Evolutionary conservation across 2,113 vertebrate species (phyloP), one percentile per base, ranked within the genome.

Genomic region (Datnioides undecimradiatus): DNA sequence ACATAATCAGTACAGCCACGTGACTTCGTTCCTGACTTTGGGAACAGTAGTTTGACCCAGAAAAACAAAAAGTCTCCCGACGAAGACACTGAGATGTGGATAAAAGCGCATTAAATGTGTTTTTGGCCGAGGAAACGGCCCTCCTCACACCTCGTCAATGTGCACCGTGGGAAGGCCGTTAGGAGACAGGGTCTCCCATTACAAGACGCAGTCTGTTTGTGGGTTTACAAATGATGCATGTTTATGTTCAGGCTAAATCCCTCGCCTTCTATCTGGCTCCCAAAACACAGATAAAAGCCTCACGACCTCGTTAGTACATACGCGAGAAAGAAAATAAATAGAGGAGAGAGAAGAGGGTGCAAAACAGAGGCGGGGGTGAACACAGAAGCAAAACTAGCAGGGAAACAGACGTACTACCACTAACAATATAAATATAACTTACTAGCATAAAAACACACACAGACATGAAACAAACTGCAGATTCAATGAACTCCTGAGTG

Each of bases 221-320:
- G 64, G 31, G 4, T 38, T 67, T 27, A 51, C 13, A 27, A 38
- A 13, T 6, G 5, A 38, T 19, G 9, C 23, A 10, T 34, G 38
- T 41, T 43, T 55, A 6, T 0, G 8, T 70, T 33, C 8, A 41
- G 3, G 4, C 6, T 0, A 17, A 31, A 55, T 54, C n/a, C 31
- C 49, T 55, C 1, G 3, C 6, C 19, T 14, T 33, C 1, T 9
- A 31, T 55, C 23, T 43, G 52, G 38, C 17, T 62, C 48, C 29
- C 9, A 55, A 75, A 52, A 40, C 64, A 75, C 31, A 63, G 63
- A 55, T 23, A 45, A 69, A 54, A 41, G 33, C 33, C 31, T 11
- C 34, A 51, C 31, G 25, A 46, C 31, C 29, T 23, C 2, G 7
- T 23, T 40, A 46, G 38, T 57, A 79, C 64, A 48, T 49, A 68